Percentiles rank a stretch among this genome's conserved stretches.
Conservation (phyloP, 2,888 invertebrate genomes). For the Trimorus sp. region DNA sequence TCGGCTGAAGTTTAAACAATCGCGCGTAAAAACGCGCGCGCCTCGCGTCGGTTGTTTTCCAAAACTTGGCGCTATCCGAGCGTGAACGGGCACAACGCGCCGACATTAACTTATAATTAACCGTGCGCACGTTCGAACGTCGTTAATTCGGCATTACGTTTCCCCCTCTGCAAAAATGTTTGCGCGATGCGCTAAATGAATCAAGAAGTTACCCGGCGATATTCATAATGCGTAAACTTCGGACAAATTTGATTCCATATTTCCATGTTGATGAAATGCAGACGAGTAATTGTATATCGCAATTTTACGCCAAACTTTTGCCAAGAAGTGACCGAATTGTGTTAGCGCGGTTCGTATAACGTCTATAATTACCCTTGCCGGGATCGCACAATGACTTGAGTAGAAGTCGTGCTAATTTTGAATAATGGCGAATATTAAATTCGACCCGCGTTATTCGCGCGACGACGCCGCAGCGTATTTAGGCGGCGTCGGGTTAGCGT, state of each 20-base stretch:
- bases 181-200: background rate
- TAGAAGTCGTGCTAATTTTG: conserved; percentile 73
- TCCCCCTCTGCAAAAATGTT: too few species aligned
- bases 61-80: background rate
- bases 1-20: background rate
- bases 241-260: conserved; percentile 10
- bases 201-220: background rate
- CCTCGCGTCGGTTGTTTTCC: background rate
- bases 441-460: conserved; percentile 60
- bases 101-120: conserved; percentile 4
- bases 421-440: conserved; percentile 77
- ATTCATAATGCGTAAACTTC: conserved; percentile 20
- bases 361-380: conserved; percentile 23
- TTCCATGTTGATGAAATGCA: conserved; percentile 15
- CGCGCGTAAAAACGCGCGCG: background rate
- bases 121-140: background rate
- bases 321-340: conserved; percentile 40
- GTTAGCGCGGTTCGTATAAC: conserved; percentile 28
- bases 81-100: background rate
- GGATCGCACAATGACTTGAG: conserved; percentile 31
- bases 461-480: conserved; percentile 66
- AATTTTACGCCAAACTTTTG: conserved; percentile 31
- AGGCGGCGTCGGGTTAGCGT: conserved; percentile 68
- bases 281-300: conserved; percentile 18
- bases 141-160: background rate